Evolutionary conservation across 2,113 vertebrate genomes (phyloP), one percentile per base, ranked within the genome.

Genomic region (Epinephelus moara): DNA sequence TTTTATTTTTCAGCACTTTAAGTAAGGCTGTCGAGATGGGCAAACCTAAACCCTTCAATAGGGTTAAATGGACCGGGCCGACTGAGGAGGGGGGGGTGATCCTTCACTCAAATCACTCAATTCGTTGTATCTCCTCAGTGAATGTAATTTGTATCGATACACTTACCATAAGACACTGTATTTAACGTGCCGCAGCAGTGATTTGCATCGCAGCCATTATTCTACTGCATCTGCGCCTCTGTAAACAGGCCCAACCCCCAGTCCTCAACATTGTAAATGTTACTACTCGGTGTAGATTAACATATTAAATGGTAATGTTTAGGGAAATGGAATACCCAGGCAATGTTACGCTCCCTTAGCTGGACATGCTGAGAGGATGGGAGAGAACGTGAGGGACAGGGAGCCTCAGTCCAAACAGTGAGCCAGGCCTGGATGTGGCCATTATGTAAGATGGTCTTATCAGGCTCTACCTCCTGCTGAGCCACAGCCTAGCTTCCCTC

Each of bases 381-480:
- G 37, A 81, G 82, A 79, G 70, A 59, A 80, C 64, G 69, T 87
- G 71, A 80, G 78, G 71, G 52, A 75, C 74, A 50, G 82, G 63
- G 70, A 85, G 75, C 77, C 87, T 85, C 80, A 23, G 87, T 90
- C 88, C 86, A 85, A 84, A 89, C 75, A 75, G 71, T 56, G 55
- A 86, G 78, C 74, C 73, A 66, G 67, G 70, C 88, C 87, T 91
- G 85, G 82, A 86, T 86, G 85, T 89, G 84, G 75, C 92, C 91
- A 89, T 95, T 93, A 92, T 94, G 93, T 95, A 94, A 95, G 94
- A 81, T 74, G 89, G 88, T 86, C 93, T 95, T 95, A 95, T 96
- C 95, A 92, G 93, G 78, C 85, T 80, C 90, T 88, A 88, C 93
- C 90, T 91, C 94, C 94, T 94, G 92, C 89, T 79, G 87, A 89